phyloP scores from a whole-genome alignment of 2,888 invertebrate species.

The Strigamia transsilvanica region DNA sequence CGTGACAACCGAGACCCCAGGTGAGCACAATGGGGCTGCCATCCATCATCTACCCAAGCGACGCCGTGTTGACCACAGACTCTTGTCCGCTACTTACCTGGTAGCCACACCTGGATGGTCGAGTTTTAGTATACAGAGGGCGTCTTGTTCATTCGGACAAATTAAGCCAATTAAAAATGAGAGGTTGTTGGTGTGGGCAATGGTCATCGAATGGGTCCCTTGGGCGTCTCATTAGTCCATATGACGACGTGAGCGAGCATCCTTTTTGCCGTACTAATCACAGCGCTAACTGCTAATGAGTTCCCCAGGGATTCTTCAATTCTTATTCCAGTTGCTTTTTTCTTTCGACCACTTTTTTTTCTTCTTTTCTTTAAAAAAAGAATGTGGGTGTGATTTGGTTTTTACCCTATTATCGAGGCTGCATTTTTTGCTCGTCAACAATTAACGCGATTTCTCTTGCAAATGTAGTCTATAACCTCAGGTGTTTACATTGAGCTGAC shows the following conservation, averaged over 20 bases:
- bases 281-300: conserved; percentile 52
- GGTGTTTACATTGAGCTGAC: background rate
- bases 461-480: background rate
- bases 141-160: conserved; percentile 20
- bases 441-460: background rate
- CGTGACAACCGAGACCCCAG: conserved; percentile 20
- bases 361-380: background rate
- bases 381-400: background rate
- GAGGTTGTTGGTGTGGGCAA: conserved; percentile 11
- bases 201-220: conserved; percentile 51
- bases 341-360: background rate
- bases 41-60: conserved; percentile 14
- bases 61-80: conserved; percentile 20
- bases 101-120: conserved; percentile 1
- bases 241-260: conserved; percentile 9
- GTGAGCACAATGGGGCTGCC: conserved; percentile 20
- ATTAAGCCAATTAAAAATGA: conserved; percentile 52
- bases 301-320: conserved; percentile 39
- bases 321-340: conserved; percentile 10
- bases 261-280: conserved; percentile 40
- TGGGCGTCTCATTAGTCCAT: conserved; percentile 31
- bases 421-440: background rate
- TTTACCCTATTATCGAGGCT: background rate
- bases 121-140: conserved; percentile 15
- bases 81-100: conserved; percentile 9